Percentiles rank a stretch among this genome's conserved stretches.
These are phyloP conservation scores for Triplophysa siluroides DNA, from an alignment of 2,113 vertebrate species.

Conservation along the genomic window DNA sequence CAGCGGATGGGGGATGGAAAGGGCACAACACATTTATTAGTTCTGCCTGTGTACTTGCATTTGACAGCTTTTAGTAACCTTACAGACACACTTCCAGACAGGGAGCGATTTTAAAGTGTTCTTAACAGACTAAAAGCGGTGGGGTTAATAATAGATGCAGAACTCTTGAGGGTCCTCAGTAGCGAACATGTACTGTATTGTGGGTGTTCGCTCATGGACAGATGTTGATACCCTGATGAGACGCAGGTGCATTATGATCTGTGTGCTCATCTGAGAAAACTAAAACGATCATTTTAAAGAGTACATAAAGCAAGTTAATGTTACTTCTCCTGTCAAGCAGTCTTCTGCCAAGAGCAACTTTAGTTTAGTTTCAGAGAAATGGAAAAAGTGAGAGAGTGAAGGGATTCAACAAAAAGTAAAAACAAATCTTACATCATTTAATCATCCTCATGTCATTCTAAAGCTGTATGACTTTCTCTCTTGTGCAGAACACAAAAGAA, in stretches of 20 bases:
- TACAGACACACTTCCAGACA: conserved; percentile 3
- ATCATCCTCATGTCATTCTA: too few relatives aligned
- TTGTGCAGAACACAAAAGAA: too few relatives aligned
- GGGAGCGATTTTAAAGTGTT: conserved; percentile 13
- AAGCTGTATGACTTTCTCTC: too few relatives aligned
- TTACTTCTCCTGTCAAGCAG: conserved; percentile 7
- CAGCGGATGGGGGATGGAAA: conserved; percentile 18
- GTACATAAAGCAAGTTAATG: background rate
- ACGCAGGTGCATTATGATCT: conserved; percentile 40
- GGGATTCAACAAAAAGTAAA: too few relatives aligned
- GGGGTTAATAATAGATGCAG: background rate
- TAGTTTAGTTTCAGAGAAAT: too few relatives aligned
- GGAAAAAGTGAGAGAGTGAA: too few relatives aligned
- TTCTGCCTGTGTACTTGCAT: background rate
- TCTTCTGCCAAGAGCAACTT: background rate
- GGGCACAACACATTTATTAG: conserved; percentile 4
- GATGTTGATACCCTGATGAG: conserved; percentile 18
- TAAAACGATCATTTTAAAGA: conserved; percentile 5
- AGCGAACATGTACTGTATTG: background rate
- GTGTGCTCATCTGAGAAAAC: conserved; percentile 14
- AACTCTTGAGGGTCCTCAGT: background rate
- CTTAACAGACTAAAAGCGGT: background rate
- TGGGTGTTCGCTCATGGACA: conserved; percentile 24
- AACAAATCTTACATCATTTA: too few relatives aligned
- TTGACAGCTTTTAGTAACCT: conserved; percentile 12